Base-by-base conservation (phyloP, 2,888 invertebrate species). In the Heteromurus nitidus region DNA sequence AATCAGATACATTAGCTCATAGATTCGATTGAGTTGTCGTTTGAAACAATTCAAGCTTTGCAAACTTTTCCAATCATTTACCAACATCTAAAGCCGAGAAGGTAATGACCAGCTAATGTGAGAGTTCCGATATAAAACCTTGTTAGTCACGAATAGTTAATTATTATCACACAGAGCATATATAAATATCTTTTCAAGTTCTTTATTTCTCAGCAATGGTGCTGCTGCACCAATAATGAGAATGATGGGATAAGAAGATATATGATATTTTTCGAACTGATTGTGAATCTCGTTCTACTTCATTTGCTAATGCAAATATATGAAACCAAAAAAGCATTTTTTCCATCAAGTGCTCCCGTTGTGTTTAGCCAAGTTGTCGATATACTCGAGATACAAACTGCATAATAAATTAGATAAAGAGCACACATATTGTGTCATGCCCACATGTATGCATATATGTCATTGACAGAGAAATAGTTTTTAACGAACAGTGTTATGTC, bases 41-140 rank as follows among this genome's bases (percentile, higher is more conserved):
- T n/a, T n/a, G n/a, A n/a, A n/a, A n/a, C n/a, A n/a, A n/a, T n/a
- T n/a, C n/a, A n/a, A n/a, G n/a, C n/a, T n/a, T n/a, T 50, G 20
- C 20, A 50, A 50, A 5, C 22, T 44, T 26, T 42, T 65, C 5
- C n/a, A 65, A 65, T 65, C 65, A 65, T 16, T 20, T 44, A 24
- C 26, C 22, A 44, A 22, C 44, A 65, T 65, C 58, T 58, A 20
- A 42, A 44, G 20, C 3, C 42, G 58, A 77, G 60, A 69, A 28
- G n/a, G n/a, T 77, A 62, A 77, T 31, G 77, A 77, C 68, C 62
- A 60, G 62, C 42, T 74, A 74, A 68, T 81, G 68, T 68, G 81
- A 75, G 69, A 69, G 69, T 55, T 81, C 28, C 64, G 64, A 65
- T 58, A 73, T 65, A 70, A 67, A 70, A 69, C 65, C 72, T 31